Percentiles rank a stretch among this genome's conserved stretches.
Evolutionary conservation across 2,797 vertebrate genomes (phyloP).

Genomic region (Onychomys arenicola): DNA sequence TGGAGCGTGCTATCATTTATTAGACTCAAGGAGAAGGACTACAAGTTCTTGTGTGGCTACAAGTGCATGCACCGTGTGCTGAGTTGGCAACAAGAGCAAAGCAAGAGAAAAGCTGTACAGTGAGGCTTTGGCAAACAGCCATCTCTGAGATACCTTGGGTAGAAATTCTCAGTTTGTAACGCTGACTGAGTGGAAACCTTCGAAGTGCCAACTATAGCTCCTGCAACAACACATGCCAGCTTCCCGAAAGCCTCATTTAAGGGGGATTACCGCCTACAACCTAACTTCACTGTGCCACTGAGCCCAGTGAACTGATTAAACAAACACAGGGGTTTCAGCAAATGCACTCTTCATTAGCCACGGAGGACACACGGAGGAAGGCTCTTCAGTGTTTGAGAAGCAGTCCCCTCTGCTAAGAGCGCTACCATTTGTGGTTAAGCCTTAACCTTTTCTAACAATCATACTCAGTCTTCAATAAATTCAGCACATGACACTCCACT

Average conservation of each 20-base stretch:
- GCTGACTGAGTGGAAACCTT: not conserved
- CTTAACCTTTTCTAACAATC: constrained; percentile 59
- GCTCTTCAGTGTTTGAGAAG: not conserved
- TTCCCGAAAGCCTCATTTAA: constrained; percentile 48
- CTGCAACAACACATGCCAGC: constrained; percentile 18
- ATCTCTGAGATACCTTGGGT: not conserved
- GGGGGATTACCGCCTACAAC: constrained; percentile 44
- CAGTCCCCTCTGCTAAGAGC: not conserved
- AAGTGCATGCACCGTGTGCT: not conserved
- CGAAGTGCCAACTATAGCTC: constrained; percentile 44
- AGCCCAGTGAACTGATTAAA: constrained; percentile 54
- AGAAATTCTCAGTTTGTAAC: not conserved
- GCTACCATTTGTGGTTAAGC: constrained; percentile 31
- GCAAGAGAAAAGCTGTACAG: not conserved
- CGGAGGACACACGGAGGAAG: not conserved
- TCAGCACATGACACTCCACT: not conserved
- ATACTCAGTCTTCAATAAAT: constrained; percentile 34
- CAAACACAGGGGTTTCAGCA: constrained; percentile 30
- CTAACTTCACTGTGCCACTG: constrained; percentile 37
- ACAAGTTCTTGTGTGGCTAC: not conserved
- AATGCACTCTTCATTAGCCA: constrained; percentile 37
- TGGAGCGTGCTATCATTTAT: constrained; percentile 25
- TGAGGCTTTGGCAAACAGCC: not conserved
- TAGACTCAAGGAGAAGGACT: not conserved
- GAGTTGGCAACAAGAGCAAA: not conserved